phyloP scores from a whole-genome alignment of 2,888 invertebrate genomes.

The Tribolium freemani region DNA sequence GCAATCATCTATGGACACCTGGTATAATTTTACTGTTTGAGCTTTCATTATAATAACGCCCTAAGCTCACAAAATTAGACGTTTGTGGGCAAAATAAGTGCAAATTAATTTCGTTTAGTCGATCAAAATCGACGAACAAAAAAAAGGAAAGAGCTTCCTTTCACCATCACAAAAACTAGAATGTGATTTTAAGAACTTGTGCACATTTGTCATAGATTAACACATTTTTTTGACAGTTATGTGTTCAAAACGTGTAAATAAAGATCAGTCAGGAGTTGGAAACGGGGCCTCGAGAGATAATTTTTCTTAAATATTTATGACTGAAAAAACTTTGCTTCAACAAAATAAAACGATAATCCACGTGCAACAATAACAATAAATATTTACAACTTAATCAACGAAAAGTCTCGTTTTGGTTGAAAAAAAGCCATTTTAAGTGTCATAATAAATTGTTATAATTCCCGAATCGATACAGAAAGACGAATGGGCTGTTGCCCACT shows the following conservation, averaged over 20 bases:
- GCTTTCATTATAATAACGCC: background rate
- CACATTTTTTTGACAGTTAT: too few species aligned
- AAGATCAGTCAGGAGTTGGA: too few species aligned
- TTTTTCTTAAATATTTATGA: too few species aligned
- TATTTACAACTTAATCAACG: background rate
- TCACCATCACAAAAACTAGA: too few species aligned
- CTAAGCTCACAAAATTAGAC: background rate
- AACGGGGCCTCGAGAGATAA: too few species aligned
- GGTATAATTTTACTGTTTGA: background rate
- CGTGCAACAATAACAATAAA: background rate
- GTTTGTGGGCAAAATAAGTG: background rate
- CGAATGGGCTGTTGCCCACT: conserved; percentile 13
- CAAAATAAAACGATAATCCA: too few species aligned
- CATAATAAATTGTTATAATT: background rate
- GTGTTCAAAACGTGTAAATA: too few species aligned
- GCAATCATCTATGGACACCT: background rate
- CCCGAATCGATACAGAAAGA: background rate
- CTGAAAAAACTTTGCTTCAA: too few species aligned
- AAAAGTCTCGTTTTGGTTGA: too few species aligned
- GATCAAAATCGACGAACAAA: background rate
- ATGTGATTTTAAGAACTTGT: too few species aligned
- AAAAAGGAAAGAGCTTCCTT: too few species aligned
- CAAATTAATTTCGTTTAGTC: background rate
- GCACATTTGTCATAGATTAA: too few species aligned
- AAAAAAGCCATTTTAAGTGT: background rate